Conservation (phyloP, 2,797 vertebrate species). For the Etheostoma perlongum region DNA sequence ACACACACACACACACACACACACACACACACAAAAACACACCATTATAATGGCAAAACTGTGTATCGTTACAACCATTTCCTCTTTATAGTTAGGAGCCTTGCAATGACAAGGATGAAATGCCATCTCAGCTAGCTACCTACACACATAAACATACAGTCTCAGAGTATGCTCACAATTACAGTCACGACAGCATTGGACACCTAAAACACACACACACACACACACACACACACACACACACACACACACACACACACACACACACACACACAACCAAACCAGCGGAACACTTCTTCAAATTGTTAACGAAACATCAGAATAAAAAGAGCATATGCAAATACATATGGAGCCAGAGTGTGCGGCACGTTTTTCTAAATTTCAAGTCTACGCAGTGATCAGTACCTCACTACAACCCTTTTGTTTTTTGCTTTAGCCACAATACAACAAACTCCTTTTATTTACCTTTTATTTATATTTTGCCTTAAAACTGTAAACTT, state of each 20-base stretch:
- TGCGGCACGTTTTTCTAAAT: too few relatives aligned
- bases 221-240: conserved; percentile 26
- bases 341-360: too few relatives aligned
- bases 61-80: conserved; percentile 71
- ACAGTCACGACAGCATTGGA: conserved; percentile 50
- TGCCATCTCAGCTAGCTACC: conserved; percentile 39
- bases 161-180: conserved; percentile 38
- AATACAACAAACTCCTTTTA: not conserved
- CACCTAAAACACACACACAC: conserved; percentile 9
- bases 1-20: conserved; percentile 43
- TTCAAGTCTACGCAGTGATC: too few relatives aligned
- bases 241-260: conserved; percentile 6
- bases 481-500: not conserved
- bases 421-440: not conserved
- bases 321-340: too few relatives aligned
- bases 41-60: conserved; percentile 60
- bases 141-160: conserved; percentile 54
- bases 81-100: conserved; percentile 59
- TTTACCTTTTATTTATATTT: conserved; percentile 3
- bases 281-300: too few relatives aligned
- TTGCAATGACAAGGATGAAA: conserved; percentile 71
- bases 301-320: too few relatives aligned
- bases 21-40: conserved; percentile 36
- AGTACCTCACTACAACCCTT: too few relatives aligned
- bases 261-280: too few relatives aligned